These are phyloP conservation scores for Climacteris rufus DNA, from an alignment of 2,113 vertebrate species.

Conservation along the genomic window DNA sequence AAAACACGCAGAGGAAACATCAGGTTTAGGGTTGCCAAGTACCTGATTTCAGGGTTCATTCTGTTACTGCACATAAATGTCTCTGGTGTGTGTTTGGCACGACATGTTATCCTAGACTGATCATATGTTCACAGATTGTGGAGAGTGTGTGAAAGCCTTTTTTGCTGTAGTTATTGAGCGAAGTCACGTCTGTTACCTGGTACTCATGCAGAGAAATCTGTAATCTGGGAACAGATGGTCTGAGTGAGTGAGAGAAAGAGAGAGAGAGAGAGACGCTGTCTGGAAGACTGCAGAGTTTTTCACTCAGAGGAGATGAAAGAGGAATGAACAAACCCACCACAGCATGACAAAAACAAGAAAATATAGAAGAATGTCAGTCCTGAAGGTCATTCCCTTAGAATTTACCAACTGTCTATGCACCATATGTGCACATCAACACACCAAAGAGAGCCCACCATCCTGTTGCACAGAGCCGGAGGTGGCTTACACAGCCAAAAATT, in stretches of 20 bases:
- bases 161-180: conserved; percentile 52
- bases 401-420: conserved; percentile 17
- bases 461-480: background rate
- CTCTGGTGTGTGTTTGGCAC: conserved; percentile 60
- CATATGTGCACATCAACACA: background rate
- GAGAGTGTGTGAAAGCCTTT: conserved; percentile 64
- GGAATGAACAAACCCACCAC: conserved; percentile 39
- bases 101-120: conserved; percentile 62
- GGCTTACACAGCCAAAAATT: background rate
- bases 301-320: conserved; percentile 27
- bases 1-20: background rate
- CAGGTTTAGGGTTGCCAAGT: background rate
- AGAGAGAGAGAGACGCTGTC: conserved; percentile 50
- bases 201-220: conserved; percentile 66
- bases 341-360: conserved; percentile 52
- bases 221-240: conserved; percentile 68
- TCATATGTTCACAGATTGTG: conserved; percentile 71
- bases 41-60: conserved; percentile 48
- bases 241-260: conserved; percentile 17
- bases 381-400: conserved; percentile 55
- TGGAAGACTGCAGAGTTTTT: conserved; percentile 38
- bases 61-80: conserved; percentile 47
- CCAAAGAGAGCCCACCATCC: background rate
- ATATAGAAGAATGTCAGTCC: conserved; percentile 41
- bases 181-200: conserved; percentile 70